Conservation (phyloP, 2,113 vertebrate species). For the Puntigrus tetrazona region DNA sequence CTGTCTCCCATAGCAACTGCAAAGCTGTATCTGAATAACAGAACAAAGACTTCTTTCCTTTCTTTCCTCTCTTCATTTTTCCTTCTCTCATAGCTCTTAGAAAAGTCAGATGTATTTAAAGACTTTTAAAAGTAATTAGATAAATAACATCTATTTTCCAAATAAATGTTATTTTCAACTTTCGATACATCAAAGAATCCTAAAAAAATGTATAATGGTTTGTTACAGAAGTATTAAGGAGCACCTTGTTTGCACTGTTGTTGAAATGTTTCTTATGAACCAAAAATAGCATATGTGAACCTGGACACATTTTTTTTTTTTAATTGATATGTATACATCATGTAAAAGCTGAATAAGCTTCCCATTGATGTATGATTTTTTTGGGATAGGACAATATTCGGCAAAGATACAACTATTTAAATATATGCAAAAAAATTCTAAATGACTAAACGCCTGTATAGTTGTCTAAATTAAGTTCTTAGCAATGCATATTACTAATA, state of each 20-base stretch:
- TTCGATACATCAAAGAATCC: neutral
- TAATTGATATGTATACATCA: too few species aligned
- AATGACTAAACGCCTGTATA: too few species aligned
- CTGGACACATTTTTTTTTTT: too few species aligned
- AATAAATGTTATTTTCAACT: neutral
- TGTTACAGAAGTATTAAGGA: neutral
- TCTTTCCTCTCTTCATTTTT: neutral
- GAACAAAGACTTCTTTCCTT: constrained; percentile 30
- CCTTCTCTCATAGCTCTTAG: neutral
- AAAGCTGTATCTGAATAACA: constrained; percentile 33
- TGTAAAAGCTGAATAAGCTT: too few species aligned
- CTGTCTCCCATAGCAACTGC: constrained; percentile 35
- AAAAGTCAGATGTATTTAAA: neutral
- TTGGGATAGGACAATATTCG: too few species aligned
- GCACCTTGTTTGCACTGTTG: neutral
- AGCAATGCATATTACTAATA: too few species aligned
- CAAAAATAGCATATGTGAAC: neutral
- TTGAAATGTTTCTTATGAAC: neutral
- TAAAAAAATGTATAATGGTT: neutral
- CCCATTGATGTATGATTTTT: too few species aligned
- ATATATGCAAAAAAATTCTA: too few species aligned
- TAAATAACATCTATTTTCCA: neutral
- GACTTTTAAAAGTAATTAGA: neutral
- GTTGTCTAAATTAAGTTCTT: too few species aligned
- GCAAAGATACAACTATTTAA: too few species aligned